These are phyloP conservation scores for Zaprionus bogoriensis DNA, from an alignment of 2,888 invertebrate species.

Conservation along the genomic window DNA sequence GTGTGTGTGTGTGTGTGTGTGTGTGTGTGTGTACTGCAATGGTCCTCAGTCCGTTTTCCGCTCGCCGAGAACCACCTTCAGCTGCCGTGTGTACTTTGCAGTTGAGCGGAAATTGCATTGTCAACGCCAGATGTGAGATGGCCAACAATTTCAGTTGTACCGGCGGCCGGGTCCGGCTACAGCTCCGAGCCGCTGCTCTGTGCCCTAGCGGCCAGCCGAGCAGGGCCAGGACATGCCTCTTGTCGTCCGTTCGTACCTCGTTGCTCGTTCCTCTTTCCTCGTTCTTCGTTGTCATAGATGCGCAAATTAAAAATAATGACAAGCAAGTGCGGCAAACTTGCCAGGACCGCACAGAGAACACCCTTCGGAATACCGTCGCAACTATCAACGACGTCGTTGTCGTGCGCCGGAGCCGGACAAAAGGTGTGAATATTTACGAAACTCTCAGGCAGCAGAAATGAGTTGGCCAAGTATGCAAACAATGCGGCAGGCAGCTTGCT, in stretches of 20 bases:
- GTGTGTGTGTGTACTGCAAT: not conserved
- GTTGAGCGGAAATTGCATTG: constrained; percentile 70
- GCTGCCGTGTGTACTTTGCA: constrained; percentile 39
- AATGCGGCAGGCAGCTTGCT: no score
- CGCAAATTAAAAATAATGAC: constrained; percentile 68
- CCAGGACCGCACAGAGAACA: not conserved
- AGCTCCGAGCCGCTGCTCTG: not conserved
- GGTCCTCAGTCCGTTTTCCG: constrained; percentile 7
- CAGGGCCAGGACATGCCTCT: constrained; percentile 3
- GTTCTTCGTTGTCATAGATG: constrained; percentile 57
- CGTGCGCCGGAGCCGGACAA: not conserved
- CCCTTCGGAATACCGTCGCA: not conserved
- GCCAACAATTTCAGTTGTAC: constrained; percentile 14
- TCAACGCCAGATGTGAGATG: constrained; percentile 60
- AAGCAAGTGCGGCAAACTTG: constrained; percentile 8
- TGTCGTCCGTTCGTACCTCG: not conserved
- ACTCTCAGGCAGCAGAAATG: not conserved
- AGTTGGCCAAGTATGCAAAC: not conserved
- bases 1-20: not conserved
- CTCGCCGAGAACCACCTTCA: constrained; percentile 12
- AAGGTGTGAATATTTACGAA: not conserved
- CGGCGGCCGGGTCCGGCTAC: not conserved
- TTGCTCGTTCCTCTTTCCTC: not conserved
- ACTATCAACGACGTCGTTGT: not conserved
- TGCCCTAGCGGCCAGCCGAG: not conserved